Conservation (phyloP, 2,888 invertebrate species). For the Synergus itoensis region DNA sequence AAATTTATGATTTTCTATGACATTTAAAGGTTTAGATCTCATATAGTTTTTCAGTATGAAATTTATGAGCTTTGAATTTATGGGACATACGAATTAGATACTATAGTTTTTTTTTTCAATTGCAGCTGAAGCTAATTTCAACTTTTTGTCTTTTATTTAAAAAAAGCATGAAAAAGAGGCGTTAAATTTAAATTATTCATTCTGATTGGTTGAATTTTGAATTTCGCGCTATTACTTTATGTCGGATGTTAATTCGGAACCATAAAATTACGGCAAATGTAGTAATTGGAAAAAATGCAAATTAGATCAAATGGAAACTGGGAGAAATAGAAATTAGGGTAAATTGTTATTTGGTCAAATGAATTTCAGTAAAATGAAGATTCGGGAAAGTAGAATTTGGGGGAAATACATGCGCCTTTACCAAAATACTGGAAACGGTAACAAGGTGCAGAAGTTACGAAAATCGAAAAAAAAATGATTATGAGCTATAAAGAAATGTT, state of each 20-base stretch:
- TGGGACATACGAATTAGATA: neutral
- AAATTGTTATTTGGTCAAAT: too few relatives aligned
- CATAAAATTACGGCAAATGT: too few relatives aligned
- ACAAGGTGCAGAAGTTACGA: neutral
- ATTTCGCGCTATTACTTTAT: too few relatives aligned
- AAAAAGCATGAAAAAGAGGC: too few relatives aligned
- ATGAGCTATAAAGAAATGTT: neutral
- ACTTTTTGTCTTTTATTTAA: neutral
- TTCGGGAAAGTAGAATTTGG: too few relatives aligned
- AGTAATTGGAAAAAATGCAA: too few relatives aligned
- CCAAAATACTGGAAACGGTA: neutral
- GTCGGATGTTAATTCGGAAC: too few relatives aligned
- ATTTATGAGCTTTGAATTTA: constrained; percentile 10
- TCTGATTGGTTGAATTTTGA: too few relatives aligned
- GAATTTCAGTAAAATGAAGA: too few relatives aligned
- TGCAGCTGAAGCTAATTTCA: neutral
- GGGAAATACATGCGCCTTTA: neutral
- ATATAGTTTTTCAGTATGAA: neutral
- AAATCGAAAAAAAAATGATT: neutral
- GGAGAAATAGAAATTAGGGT: too few relatives aligned
- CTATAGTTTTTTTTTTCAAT: neutral
- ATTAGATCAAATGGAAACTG: too few relatives aligned
- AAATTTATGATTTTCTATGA: constrained; percentile 16
- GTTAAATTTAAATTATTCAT: too few relatives aligned
- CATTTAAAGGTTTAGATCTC: constrained; percentile 4